Percentiles rank a stretch among this genome's conserved stretches.
phyloP scores from a whole-genome alignment of 2,888 invertebrate genomes.

The Ommatoiulus sabulosus region DNA sequence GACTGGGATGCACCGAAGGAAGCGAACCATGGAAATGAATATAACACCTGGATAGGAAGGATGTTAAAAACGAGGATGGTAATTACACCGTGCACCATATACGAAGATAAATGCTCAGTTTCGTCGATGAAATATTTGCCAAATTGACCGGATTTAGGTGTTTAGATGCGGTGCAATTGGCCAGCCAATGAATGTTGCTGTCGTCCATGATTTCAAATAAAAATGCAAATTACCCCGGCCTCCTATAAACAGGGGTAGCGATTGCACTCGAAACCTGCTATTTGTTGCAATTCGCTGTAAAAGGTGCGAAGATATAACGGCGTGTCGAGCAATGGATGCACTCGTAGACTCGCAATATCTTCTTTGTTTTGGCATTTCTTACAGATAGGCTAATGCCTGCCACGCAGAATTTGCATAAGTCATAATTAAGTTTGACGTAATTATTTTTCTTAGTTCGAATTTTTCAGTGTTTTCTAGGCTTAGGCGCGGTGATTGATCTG shows the following conservation, averaged over 20 bases:
- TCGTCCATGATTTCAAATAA: neutral
- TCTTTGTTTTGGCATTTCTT: neutral
- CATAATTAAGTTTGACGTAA: neutral
- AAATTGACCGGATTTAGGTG: slow-evolving; percentile 45
- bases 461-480: neutral
- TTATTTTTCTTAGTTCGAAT: neutral
- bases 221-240: neutral
- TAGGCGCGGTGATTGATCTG: neutral
- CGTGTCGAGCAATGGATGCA: too few relatives aligned
- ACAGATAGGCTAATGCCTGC: neutral
- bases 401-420: neutral
- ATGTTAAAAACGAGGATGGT: slow-evolving; percentile 25
- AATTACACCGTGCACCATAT: slow-evolving; percentile 36
- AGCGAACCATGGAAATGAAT: slow-evolving; percentile 11
- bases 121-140: neutral
- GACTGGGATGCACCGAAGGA: neutral
- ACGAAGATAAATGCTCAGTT: slow-evolving; percentile 15
- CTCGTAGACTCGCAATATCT: too few relatives aligned
- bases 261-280: neutral
- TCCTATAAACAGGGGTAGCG: neutral
- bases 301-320: neutral
- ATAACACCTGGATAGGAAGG: slow-evolving; percentile 33
- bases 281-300: neutral
- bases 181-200: neutral
- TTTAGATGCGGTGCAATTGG: slow-evolving; percentile 14